A percentile compares a stretch with the other conserved stretches of the same genome.
These are phyloP conservation scores for Nemotelus nigrinus DNA, from an alignment of 2,888 invertebrate species.

Conservation along the genomic window DNA sequence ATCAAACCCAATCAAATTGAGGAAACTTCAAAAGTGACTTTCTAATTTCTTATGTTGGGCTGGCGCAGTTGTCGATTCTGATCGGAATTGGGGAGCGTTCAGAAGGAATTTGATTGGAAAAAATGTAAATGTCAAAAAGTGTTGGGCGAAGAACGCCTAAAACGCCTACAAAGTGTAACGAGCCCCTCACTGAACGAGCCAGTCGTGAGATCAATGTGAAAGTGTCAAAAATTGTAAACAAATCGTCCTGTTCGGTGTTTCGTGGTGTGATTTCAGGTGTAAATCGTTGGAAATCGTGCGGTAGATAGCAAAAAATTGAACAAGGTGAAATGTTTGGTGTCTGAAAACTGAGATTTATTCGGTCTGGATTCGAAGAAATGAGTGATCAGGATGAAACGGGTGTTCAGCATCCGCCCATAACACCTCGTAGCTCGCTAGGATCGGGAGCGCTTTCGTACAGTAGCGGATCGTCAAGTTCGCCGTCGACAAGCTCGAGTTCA, in stretches of 20 bases:
- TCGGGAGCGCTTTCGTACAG: constrained; percentile 55
- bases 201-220: neutral
- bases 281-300: neutral
- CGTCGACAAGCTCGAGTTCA: constrained; percentile 57
- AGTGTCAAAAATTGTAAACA: constrained; percentile 19
- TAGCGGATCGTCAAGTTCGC: constrained; percentile 55
- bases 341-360: neutral
- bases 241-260: neutral
- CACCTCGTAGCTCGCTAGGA: constrained; percentile 53
- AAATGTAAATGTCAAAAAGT: neutral
- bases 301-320: neutral
- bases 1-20: neutral
- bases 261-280: neutral
- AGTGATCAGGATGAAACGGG: constrained; percentile 55
- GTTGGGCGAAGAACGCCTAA: too few species aligned
- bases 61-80: constrained; percentile 12
- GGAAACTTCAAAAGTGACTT: constrained; percentile 27
- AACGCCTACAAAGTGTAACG: too few species aligned
- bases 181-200: too few species aligned
- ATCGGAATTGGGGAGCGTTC: constrained; percentile 8
- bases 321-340: neutral
- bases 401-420: constrained; percentile 52
- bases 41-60: constrained; percentile 1
- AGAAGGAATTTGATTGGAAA: neutral
- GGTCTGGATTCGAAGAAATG: constrained; percentile 46